Evolutionary conservation across 2,888 invertebrate genomes (phyloP).

Genomic region (Rutpela maculata): DNA sequence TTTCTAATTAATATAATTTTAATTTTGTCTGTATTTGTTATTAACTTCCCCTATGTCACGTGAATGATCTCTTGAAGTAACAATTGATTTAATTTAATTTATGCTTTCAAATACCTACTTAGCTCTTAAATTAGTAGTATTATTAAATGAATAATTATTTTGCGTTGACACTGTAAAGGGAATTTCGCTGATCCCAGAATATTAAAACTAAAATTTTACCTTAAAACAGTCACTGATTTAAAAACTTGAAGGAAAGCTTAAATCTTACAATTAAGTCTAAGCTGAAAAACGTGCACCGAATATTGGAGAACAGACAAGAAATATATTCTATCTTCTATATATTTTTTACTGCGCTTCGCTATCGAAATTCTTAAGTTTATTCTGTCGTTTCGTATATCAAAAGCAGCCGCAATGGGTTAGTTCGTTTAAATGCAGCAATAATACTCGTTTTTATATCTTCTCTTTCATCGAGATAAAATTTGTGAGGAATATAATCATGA

Average conservation of each 20-base stretch:
- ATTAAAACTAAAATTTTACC: constrained; percentile 6
- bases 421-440: constrained; percentile 35
- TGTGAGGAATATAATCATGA: constrained; percentile 35
- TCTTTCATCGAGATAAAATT: constrained; percentile 27
- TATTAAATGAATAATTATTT: background rate
- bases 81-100: background rate
- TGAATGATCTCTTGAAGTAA: too few relatives aligned
- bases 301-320: constrained; percentile 22
- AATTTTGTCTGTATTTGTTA: too few relatives aligned
- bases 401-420: constrained; percentile 35
- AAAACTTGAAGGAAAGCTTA: background rate
- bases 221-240: background rate
- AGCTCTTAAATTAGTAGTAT: background rate
- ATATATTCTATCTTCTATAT: constrained; percentile 22
- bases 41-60: too few relatives aligned
- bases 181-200: background rate
- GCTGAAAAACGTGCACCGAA: constrained; percentile 25
- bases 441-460: constrained; percentile 32
- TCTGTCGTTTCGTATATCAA: constrained; percentile 37
- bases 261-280: constrained; percentile 24
- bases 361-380: constrained; percentile 31
- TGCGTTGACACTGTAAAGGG: background rate
- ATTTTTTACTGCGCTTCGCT: constrained; percentile 21
- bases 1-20: too few relatives aligned
- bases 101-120: background rate